Conservation (phyloP, 2,888 invertebrate species). For the Idaea aversata region DNA sequence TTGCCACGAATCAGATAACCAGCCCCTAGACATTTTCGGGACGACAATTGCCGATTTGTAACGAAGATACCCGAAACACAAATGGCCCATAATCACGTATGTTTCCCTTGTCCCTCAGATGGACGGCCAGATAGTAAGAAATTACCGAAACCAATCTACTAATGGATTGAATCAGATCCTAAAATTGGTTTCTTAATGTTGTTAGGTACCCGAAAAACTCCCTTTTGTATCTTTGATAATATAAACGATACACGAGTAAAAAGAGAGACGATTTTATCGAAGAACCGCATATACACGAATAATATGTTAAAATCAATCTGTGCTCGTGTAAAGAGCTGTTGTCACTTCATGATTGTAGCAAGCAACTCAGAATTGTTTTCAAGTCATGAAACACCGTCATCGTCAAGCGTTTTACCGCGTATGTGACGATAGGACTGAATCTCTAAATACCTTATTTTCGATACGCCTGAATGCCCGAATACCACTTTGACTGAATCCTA, state of each 20-base stretch:
- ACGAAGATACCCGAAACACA: slow-evolving; percentile 53
- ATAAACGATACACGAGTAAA: neutral
- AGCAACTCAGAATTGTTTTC: too few species aligned
- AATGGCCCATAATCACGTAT: slow-evolving; percentile 45
- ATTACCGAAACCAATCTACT: slow-evolving; percentile 31
- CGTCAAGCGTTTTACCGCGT: too few species aligned
- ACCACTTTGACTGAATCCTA: too few species aligned
- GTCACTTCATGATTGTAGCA: too few species aligned
- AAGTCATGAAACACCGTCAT: too few species aligned
- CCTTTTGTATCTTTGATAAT: neutral
- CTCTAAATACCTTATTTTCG: too few species aligned
- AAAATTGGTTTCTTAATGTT: slow-evolving; percentile 1
- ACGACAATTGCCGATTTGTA: slow-evolving; percentile 50
- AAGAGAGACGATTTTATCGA: neutral
- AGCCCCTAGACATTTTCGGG: slow-evolving; percentile 37
- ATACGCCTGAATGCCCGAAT: too few species aligned
- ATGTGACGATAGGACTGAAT: too few species aligned
- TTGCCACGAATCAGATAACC: slow-evolving; percentile 46
- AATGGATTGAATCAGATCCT: slow-evolving; percentile 22
- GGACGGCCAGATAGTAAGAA: slow-evolving; percentile 28
- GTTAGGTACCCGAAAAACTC: neutral
- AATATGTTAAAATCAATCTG: too few species aligned
- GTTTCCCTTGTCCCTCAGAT: slow-evolving; percentile 31
- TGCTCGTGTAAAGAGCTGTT: too few species aligned
- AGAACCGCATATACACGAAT: neutral